These are phyloP conservation scores for Leptobrachium ailaonicum DNA, from an alignment of 2,113 vertebrate species.

Conservation along the genomic window DNA sequence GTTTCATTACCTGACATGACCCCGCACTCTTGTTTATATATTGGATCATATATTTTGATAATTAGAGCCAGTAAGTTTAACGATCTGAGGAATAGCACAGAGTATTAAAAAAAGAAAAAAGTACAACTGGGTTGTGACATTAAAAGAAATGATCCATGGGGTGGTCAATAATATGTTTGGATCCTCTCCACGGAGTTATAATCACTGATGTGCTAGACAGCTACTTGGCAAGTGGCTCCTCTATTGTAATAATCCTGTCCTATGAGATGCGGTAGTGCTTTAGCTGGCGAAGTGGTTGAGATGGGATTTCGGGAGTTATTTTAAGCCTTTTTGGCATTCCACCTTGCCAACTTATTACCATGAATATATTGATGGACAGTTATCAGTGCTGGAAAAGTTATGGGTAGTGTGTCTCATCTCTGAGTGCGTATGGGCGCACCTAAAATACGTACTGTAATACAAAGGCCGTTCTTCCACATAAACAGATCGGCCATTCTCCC, in stretches of 20 bases:
- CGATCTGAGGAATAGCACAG: background rate
- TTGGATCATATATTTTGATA: background rate
- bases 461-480: no score
- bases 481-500: no score
- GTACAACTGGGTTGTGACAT: background rate
- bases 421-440: no score
- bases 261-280: constrained; percentile 16
- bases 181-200: background rate
- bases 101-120: constrained; percentile 34
- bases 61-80: background rate
- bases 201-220: constrained; percentile 20
- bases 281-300: constrained; percentile 13
- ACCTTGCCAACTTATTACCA: constrained; percentile 17
- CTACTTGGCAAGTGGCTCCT: background rate
- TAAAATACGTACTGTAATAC: no score
- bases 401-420: no score
- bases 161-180: constrained; percentile 10
- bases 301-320: constrained; percentile 12
- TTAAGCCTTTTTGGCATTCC: constrained; percentile 14
- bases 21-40: background rate
- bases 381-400: no score
- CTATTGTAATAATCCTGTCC: constrained; percentile 18
- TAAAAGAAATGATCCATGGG: background rate
- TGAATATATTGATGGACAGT: constrained; percentile 19
- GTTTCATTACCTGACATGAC: constrained; percentile 8